Conservation (phyloP, 2,797 vertebrate genomes). For the Sebastes hubbsi region DNA sequence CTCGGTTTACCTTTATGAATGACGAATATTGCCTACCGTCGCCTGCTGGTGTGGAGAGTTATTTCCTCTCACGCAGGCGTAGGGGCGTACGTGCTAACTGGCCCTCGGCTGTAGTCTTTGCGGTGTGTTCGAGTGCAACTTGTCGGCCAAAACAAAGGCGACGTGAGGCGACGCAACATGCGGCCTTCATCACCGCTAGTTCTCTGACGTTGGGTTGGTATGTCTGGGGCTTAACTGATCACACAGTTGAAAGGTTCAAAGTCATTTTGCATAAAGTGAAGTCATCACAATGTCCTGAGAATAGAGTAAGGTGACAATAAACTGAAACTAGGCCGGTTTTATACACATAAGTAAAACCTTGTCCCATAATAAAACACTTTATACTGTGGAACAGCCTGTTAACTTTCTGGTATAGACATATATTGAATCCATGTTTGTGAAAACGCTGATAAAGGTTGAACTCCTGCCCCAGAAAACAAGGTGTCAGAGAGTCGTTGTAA, state of each 20-base stretch:
- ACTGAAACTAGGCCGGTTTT: neutral
- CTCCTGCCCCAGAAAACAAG: neutral
- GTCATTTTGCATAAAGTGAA: neutral
- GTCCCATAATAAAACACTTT: neutral
- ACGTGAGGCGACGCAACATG: too few relatives aligned
- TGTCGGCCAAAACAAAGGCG: too few relatives aligned
- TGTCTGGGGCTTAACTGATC: neutral
- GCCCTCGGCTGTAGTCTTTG: too few relatives aligned
- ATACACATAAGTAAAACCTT: neutral
- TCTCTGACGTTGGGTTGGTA: too few relatives aligned
- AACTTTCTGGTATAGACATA: neutral
- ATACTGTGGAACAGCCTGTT: neutral
- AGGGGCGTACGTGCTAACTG: too few relatives aligned
- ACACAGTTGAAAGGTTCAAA: constrained; percentile 4
- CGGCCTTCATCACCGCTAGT: too few relatives aligned
- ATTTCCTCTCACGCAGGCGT: too few relatives aligned
- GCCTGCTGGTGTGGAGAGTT: too few relatives aligned
- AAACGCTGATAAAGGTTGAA: neutral
- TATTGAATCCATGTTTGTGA: neutral
- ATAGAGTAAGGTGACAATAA: neutral
- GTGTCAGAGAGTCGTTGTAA: constrained; percentile 12
- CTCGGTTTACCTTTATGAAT: too few relatives aligned
- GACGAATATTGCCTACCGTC: too few relatives aligned
- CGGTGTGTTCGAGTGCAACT: too few relatives aligned
- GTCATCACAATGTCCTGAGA: neutral